Percentiles rank a stretch among this genome's conserved stretches.
phyloP scores from a whole-genome alignment of 2,113 vertebrate genomes.

The Callospermophilus lateralis region DNA sequence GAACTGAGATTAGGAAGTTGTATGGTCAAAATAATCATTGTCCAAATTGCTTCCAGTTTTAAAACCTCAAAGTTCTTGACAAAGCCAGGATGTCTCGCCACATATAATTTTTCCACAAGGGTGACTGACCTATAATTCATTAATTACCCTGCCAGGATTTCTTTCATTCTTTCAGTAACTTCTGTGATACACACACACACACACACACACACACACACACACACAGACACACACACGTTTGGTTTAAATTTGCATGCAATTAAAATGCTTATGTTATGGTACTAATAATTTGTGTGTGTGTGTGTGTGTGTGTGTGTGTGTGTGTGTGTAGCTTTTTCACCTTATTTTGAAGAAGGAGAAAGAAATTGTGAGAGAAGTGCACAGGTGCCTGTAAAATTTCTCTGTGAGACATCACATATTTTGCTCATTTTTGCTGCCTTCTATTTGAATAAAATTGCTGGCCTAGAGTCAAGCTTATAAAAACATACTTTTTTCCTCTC shows the following conservation, averaged over 20 bases:
- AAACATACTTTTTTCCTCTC: neutral
- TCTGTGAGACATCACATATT: neutral
- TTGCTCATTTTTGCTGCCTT: constrained; percentile 35
- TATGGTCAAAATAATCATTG: constrained; percentile 89
- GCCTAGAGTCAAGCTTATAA: neutral
- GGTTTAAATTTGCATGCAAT: constrained; percentile 79
- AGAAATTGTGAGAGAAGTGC: neutral
- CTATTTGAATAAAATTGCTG: constrained; percentile 47
- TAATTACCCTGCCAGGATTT: constrained; percentile 69
- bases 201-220: too few species aligned
- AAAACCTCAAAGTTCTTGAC: constrained; percentile 85
- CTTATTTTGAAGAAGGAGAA: constrained; percentile 35
- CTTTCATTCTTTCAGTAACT: constrained; percentile 49
- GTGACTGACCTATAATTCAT: constrained; percentile 55
- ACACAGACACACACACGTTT: constrained; percentile 60
- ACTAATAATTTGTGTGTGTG: neutral
- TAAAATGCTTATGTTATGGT: constrained; percentile 63
- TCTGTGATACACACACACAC: neutral
- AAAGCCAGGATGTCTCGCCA: constrained; percentile 76
- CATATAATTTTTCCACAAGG: constrained; percentile 62
- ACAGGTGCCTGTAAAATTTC: neutral
- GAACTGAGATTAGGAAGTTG: constrained; percentile 91
- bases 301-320: too few species aligned
- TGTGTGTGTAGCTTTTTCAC: neutral
- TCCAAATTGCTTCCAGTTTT: constrained; percentile 89